These are phyloP conservation scores for Gasterosteus nipponicus DNA, from an alignment of 2,113 vertebrate genomes.

Conservation along the genomic window DNA sequence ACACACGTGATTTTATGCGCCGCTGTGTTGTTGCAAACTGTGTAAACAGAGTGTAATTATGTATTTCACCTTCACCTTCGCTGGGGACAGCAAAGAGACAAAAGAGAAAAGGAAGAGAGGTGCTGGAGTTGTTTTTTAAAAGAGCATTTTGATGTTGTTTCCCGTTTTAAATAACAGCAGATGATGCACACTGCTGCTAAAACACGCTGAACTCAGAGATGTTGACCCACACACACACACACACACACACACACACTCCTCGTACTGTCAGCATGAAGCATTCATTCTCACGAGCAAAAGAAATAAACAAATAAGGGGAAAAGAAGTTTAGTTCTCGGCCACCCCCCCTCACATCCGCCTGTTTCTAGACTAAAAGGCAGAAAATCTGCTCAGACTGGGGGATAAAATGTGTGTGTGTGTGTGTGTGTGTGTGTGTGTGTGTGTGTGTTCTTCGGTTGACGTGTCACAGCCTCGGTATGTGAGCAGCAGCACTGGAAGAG, in stretches of 20 bases:
- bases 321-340: slow-evolving; percentile 67
- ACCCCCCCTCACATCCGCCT: slow-evolving; percentile 54
- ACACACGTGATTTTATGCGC: neutral
- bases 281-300: slow-evolving; percentile 48
- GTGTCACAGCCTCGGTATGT: slow-evolving; percentile 53
- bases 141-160: neutral
- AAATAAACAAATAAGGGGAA: slow-evolving; percentile 39
- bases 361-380: neutral
- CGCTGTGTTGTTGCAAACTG: neutral
- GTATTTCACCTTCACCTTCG: slow-evolving; percentile 1
- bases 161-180: neutral
- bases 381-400: neutral
- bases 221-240: slow-evolving; percentile 12
- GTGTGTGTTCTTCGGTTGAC: slow-evolving; percentile 6
- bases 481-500: slow-evolving; percentile 49
- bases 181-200: slow-evolving; percentile 49
- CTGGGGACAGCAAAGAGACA: neutral
- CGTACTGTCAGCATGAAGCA: slow-evolving; percentile 36
- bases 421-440: slow-evolving; percentile 25
- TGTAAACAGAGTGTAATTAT: neutral
- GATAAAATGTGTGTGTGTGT: slow-evolving; percentile 10
- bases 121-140: slow-evolving; percentile 1
- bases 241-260: slow-evolving; percentile 20
- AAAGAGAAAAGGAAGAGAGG: neutral
- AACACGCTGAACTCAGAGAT: slow-evolving; percentile 8